Conservation (phyloP, 2,797 vertebrate species). For the Morus bassanus region DNA sequence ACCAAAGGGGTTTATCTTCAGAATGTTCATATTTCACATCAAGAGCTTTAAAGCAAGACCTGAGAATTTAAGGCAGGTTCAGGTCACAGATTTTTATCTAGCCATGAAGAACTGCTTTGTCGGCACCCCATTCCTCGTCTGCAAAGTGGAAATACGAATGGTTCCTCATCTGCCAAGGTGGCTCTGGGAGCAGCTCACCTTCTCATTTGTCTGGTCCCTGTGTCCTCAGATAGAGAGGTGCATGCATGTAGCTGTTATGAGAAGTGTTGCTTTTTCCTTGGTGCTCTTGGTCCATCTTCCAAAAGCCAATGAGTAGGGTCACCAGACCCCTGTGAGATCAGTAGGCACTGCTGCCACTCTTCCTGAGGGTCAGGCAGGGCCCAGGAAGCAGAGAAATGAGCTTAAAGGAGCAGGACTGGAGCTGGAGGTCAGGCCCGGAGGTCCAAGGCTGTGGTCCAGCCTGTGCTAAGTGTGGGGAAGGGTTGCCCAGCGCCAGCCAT, state of each 20-base stretch:
- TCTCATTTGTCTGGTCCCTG: accelerated
- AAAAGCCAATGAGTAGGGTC: accelerated
- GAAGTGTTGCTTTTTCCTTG: neutral
- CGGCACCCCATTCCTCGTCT: accelerated
- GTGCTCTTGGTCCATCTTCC: neutral
- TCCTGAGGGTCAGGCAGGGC: neutral
- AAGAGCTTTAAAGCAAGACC: neutral
- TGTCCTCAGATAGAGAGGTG: neutral
- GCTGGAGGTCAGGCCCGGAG: neutral
- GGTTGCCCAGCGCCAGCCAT: accelerated
- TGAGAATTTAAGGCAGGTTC: neutral
- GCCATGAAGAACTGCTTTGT: neutral
- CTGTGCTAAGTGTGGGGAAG: neutral
- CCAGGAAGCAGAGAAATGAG: neutral
- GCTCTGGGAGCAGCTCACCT: neutral
- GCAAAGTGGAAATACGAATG: accelerated
- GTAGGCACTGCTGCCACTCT: neutral
- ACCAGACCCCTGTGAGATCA: accelerated
- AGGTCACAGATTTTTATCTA: neutral
- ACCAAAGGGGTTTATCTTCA: neutral
- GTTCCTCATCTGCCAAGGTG: neutral
- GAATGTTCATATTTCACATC: neutral
- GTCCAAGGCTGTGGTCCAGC: neutral
- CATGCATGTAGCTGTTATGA: accelerated
- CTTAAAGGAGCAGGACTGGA: neutral